These are phyloP conservation scores for Hypotaenidia okinawae DNA, from an alignment of 2,797 vertebrate genomes.

Conservation along the genomic window DNA sequence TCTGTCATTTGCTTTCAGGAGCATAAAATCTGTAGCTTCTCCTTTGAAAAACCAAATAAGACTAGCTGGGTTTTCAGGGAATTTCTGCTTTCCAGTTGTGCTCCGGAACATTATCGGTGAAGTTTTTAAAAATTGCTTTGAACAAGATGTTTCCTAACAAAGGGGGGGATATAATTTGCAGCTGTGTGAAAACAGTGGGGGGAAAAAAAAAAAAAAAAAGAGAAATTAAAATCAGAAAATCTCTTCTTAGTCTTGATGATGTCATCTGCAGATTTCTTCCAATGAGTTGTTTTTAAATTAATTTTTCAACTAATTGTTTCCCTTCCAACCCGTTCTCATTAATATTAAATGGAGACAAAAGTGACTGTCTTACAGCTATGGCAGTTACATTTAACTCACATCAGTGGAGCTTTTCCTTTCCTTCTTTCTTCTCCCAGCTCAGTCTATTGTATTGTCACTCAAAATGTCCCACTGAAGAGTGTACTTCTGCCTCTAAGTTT, in stretches of 20 bases:
- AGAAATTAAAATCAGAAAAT: not conserved
- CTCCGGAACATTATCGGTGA: not conserved
- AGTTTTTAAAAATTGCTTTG: not conserved
- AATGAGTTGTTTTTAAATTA: not conserved
- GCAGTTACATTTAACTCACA: not conserved
- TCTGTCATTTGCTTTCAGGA: not conserved
- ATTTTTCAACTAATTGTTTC: not conserved
- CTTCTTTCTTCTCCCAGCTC: not conserved
- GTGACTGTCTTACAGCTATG: not conserved
- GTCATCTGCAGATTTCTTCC: not conserved
- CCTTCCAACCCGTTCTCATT: not conserved
- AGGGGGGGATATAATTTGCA: not conserved
- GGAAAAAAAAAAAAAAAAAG: not conserved
- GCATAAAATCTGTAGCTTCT: not conserved
- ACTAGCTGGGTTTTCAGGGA: not conserved
- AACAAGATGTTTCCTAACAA: not conserved
- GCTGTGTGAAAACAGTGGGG: not conserved
- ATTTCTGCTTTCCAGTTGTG: not conserved
- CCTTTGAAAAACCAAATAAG: not conserved
- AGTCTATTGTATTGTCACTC: not conserved
- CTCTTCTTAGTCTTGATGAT: not conserved
- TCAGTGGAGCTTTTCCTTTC: not conserved
- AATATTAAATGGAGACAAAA: not conserved
- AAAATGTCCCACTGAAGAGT: not conserved
- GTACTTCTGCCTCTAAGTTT: constrained; percentile 4